phyloP scores from a whole-genome alignment of 2,888 invertebrate species.

The Sinhomidia bicolor region DNA sequence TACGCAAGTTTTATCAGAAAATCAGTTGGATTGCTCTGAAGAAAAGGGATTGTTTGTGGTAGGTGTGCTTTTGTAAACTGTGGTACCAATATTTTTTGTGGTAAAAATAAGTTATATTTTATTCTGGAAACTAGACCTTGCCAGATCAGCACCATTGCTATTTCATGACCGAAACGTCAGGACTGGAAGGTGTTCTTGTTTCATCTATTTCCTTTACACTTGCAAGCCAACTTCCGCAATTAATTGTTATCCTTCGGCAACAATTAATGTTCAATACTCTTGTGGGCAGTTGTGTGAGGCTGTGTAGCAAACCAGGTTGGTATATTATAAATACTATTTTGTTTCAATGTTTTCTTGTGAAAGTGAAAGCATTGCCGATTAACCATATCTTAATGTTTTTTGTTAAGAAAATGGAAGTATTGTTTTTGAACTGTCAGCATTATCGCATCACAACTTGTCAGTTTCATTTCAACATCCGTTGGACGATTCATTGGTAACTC shows the following conservation, averaged over 20 bases:
- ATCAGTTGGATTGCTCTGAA: conserved; percentile 87
- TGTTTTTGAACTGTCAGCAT: conserved; percentile 96
- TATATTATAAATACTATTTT: neutral
- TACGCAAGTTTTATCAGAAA: conserved; percentile 89
- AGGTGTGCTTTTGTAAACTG: conserved; percentile 81
- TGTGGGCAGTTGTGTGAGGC: conserved; percentile 93
- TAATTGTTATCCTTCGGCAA: conserved; percentile 91
- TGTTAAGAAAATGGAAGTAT: conserved; percentile 87
- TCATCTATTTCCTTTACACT: conserved; percentile 95
- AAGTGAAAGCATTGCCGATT: no score
- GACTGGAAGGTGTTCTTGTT: conserved; percentile 89
- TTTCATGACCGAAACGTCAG: conserved; percentile 92
- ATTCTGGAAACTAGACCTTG: conserved; percentile 89
- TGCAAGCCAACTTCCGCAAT: conserved; percentile 94
- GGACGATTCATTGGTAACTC: conserved; percentile 95
- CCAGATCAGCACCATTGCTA: conserved; percentile 97
- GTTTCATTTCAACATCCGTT: conserved; percentile 95
- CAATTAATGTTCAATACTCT: conserved; percentile 96
- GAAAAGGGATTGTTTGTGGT: conserved; percentile 93
- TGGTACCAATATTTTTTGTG: neutral
- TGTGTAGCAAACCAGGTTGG: conserved; percentile 89
- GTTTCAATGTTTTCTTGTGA: conserved; percentile 37
- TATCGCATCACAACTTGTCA: conserved; percentile 94
- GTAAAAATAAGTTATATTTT: conserved; percentile 42
- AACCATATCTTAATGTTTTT: no score